Evolutionary conservation across 2,797 vertebrate genomes (phyloP), one percentile per base, ranked within the genome.

Genomic region (Neosilurus mollespiculum): DNA sequence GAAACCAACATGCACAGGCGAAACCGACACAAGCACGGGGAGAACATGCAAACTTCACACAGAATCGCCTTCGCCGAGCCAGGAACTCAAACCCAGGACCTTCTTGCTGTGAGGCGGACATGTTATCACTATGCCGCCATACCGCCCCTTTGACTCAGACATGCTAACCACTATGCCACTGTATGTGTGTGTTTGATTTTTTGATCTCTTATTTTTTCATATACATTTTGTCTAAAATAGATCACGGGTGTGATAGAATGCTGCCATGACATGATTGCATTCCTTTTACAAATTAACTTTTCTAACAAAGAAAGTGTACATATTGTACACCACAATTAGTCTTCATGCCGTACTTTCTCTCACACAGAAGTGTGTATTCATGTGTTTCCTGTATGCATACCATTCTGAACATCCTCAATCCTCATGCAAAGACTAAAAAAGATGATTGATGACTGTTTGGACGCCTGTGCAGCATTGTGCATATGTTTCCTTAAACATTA

Each of bases 391-490:
- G 76, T 75, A 73, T 20, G 20, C 75, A 85, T 85, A 71, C 84
- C 81, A 66, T 79, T 30, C 75, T 82, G 75, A 85, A 85, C 81
- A 82, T 85, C 84, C 76, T 85, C 73, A 82, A 71, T 85, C 84
- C 61, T 78, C 71, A 49, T 37, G 51, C 83, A 53, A 53, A 26
- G 24, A 53, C 61, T 53, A 56, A 51, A 58, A 51, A 82, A 82
- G 80, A 82, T 85, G 84, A 85, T 82, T 64, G 81, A 85, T 82
- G 84, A 59, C 15, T 79, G 67, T 85, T 85, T 85, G 59, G 76
- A 58, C 56, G 51, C n/a, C 65, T 85, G n/a, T 15, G 14, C 34
- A 66, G 64, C 77, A 81, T 73, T 85, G 84, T 82, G 81, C 84
- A 79, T 59, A 54, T 85, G 75, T 85, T 82, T 85, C 61, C 79